phyloP scores from a whole-genome alignment of 2,888 invertebrate species.

The Drosophila mulleri region DNA sequence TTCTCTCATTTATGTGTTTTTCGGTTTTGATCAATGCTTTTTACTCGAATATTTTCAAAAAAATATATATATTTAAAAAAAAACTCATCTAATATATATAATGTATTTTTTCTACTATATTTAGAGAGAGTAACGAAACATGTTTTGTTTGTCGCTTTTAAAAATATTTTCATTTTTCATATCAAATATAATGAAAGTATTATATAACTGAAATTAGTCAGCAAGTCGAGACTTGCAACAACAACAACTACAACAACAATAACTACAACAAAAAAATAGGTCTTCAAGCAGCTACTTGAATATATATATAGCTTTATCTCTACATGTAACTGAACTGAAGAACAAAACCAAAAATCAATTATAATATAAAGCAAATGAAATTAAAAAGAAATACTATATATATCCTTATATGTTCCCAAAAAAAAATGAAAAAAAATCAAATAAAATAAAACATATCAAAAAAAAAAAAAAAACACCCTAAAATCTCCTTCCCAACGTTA shows the following conservation, averaged over 20 bases:
- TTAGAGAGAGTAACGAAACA: constrained; percentile 16
- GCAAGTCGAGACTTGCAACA: constrained; percentile 45
- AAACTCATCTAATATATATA: constrained; percentile 36
- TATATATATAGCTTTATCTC: constrained; percentile 42
- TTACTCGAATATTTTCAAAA: constrained; percentile 46
- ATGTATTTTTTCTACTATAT: constrained; percentile 16
- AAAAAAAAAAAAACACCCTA: constrained; percentile 41
- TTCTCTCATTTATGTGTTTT: constrained; percentile 46
- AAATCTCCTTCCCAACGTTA: constrained; percentile 83
- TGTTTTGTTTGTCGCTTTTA: constrained; percentile 16
- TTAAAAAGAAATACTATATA: constrained; percentile 51
- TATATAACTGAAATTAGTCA: constrained; percentile 31
- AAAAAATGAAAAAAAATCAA: constrained; percentile 44
- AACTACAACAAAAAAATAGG: constrained; percentile 43
- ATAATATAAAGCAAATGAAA: constrained; percentile 45
- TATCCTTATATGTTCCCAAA: constrained; percentile 84
- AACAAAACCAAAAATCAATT: constrained; percentile 37
- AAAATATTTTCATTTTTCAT: constrained; percentile 12
- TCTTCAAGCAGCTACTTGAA: constrained; percentile 69
- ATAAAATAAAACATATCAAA: constrained; percentile 34
- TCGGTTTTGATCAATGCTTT: constrained; percentile 67
- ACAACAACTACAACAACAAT: constrained; percentile 43
- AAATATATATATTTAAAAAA: constrained; percentile 2
- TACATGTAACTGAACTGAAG: constrained; percentile 44
- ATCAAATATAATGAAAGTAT: constrained; percentile 23